These are phyloP conservation scores for Urocitellus parryii DNA, from an alignment of 2,113 vertebrate species.

Conservation along the genomic window DNA sequence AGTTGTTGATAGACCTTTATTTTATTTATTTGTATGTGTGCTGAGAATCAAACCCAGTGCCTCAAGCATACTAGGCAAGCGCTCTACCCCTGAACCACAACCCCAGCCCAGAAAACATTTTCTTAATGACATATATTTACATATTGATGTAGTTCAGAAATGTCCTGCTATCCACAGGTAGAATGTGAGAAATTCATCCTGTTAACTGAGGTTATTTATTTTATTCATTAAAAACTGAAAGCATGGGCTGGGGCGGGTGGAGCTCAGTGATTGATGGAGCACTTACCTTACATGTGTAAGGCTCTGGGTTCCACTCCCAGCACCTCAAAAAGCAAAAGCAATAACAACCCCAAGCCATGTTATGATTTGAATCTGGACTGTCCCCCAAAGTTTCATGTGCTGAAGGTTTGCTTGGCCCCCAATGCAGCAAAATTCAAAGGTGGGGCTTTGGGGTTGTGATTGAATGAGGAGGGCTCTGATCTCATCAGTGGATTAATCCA, in stretches of 20 bases:
- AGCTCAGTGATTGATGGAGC: neutral
- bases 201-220: neutral
- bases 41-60: no score
- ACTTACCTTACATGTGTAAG: no score
- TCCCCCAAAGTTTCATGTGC: neutral
- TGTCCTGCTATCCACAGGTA: neutral
- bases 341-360: neutral
- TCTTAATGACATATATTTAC: neutral
- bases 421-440: neutral
- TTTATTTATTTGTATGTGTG: no score
- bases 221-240: neutral
- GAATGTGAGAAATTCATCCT: conserved; percentile 1
- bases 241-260: neutral
- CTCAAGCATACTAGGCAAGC: no score
- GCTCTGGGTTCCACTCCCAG: neutral
- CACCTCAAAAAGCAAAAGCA: neutral
- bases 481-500: neutral
- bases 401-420: neutral
- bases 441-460: neutral
- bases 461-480: neutral
- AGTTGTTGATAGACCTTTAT: no score
- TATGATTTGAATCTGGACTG: neutral
- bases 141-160: neutral
- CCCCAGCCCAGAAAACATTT: neutral
- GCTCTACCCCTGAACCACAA: no score